Evolutionary conservation across 2,888 invertebrate genomes (phyloP).

Genomic region (Idaea straminata): DNA sequence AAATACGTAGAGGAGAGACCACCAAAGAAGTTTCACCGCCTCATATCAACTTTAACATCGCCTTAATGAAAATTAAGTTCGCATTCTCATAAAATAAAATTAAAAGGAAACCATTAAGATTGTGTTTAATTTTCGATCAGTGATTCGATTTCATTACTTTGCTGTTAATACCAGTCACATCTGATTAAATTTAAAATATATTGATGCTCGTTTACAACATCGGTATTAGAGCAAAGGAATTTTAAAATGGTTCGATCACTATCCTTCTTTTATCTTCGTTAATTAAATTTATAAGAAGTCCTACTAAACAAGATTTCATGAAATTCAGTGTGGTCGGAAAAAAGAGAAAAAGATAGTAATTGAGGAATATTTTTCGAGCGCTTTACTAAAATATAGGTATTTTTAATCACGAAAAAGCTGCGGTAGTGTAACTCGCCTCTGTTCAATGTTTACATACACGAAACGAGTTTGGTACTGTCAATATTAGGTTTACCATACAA

Average conservation of each 20-base stretch:
- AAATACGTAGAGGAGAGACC: constrained; percentile 49
- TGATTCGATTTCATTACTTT: constrained; percentile 28
- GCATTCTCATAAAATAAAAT: constrained; percentile 33
- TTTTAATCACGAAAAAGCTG: constrained; percentile 53
- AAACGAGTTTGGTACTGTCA: constrained; percentile 72
- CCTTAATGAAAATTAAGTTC: constrained; percentile 36
- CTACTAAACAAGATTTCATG: neutral
- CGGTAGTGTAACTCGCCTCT: constrained; percentile 37
- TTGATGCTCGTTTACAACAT: neutral
- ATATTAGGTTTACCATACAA: constrained; percentile 76
- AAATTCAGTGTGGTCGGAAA: neutral
- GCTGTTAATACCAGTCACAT: constrained; percentile 21
- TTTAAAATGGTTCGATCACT: constrained; percentile 5
- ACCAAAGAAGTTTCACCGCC: constrained; percentile 50
- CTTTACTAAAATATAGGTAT: constrained; percentile 35
- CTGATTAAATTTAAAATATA: constrained; percentile 15
- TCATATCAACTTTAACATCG: constrained; percentile 29
- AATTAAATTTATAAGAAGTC: constrained; percentile 6
- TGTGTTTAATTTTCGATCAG: constrained; percentile 27
- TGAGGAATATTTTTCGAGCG: constrained; percentile 8
- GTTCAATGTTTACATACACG: constrained; percentile 61
- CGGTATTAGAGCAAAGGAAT: constrained; percentile 2
- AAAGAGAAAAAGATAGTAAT: neutral
- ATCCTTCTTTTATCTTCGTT: constrained; percentile 3
- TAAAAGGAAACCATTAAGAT: constrained; percentile 39